Conservation (phyloP, 2,888 invertebrate genomes). For the Trissoscelio sp. region DNA sequence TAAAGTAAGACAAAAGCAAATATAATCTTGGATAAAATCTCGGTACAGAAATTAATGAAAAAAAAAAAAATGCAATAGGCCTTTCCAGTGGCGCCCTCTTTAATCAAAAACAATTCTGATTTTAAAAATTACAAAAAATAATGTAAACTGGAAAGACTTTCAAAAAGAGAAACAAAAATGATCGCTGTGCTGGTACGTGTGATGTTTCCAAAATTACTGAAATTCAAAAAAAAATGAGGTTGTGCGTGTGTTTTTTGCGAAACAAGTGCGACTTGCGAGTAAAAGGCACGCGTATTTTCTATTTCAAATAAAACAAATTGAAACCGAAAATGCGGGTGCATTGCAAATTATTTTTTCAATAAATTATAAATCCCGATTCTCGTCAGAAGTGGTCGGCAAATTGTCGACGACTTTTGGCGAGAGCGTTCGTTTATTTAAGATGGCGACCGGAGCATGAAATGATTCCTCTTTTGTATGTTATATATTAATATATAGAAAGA, state of each 20-base stretch:
- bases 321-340: conserved; percentile 11
- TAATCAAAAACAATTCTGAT: not conserved
- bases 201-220: conserved; percentile 50
- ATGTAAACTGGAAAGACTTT: not conserved
- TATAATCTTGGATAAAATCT: conserved; percentile 69
- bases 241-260: conserved; percentile 32
- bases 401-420: conserved; percentile 18
- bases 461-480: conserved; percentile 73
- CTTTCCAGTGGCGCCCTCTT: not conserved
- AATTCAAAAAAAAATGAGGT: no score
- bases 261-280: conserved; percentile 43
- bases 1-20: conserved; percentile 66
- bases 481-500: conserved; percentile 63
- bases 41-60: not conserved
- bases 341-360: conserved; percentile 70
- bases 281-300: conserved; percentile 24
- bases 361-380: conserved; percentile 47
- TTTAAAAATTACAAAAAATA: conserved; percentile 29
- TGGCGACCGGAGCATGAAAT: conserved; percentile 67
- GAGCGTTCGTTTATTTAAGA: conserved; percentile 66
- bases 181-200: conserved; percentile 57
- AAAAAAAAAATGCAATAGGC: not conserved
- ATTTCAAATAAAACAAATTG: not conserved
- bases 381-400: conserved; percentile 21
- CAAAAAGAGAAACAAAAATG: conserved; percentile 50